Conservation (phyloP, 2,888 invertebrate species). For the Perithous albicinctus region DNA sequence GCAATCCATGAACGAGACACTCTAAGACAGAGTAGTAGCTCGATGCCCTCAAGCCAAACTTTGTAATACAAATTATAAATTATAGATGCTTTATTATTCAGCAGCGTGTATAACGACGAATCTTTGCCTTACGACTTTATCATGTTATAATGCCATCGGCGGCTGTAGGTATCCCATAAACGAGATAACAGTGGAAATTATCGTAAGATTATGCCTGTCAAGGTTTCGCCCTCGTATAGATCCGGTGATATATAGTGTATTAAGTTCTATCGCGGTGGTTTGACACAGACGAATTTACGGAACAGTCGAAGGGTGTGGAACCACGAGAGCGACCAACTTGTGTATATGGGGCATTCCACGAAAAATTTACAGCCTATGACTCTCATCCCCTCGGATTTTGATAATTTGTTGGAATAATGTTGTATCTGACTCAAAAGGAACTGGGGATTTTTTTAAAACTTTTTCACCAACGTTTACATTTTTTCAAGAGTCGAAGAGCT, state of each 20-base stretch:
- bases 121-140: slow-evolving; percentile 27
- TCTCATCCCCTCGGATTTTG: too few relatives aligned
- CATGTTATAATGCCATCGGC: too few relatives aligned
- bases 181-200: slow-evolving; percentile 8
- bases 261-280: neutral
- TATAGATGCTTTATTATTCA: neutral
- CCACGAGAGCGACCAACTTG: too few relatives aligned
- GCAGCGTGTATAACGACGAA: slow-evolving; percentile 15
- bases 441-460: too few relatives aligned
- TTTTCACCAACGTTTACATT: too few relatives aligned
- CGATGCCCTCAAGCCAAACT: slow-evolving; percentile 20
- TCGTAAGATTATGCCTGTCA: neutral
- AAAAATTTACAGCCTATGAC: too few relatives aligned
- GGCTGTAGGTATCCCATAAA: neutral
- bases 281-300: neutral
- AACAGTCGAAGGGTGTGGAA: neutral
- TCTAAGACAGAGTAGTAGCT: neutral
- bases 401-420: too few relatives aligned
- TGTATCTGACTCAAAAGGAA: too few relatives aligned
- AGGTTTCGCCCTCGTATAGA: neutral
- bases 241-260: neutral
- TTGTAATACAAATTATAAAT: slow-evolving; percentile 56
- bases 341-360: too few relatives aligned
- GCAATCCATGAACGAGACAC: neutral
- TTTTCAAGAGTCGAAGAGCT: too few relatives aligned